These are phyloP conservation scores for Galemys pyrenaicus DNA, from an alignment of 2,113 vertebrate species.

Conservation along the genomic window DNA sequence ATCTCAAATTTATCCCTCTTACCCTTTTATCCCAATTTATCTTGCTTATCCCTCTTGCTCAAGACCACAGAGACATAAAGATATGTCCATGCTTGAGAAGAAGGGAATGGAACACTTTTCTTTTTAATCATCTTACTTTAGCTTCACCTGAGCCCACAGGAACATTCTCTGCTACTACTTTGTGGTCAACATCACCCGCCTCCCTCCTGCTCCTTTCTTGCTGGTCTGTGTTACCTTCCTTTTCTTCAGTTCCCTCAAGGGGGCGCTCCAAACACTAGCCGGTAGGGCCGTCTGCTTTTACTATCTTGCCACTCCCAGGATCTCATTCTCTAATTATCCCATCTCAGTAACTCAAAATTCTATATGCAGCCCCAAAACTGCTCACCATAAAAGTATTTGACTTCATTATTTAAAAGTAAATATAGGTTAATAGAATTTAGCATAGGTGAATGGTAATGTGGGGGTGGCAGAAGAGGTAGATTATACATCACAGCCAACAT, in stretches of 20 bases:
- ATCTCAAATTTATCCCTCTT: background rate
- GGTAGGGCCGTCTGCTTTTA: background rate
- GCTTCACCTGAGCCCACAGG: background rate
- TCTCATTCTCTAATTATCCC: background rate
- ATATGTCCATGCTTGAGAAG: background rate
- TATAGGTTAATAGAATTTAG: background rate
- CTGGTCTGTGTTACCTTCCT: background rate
- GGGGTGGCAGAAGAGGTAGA: fast-evolving
- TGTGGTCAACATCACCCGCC: background rate
- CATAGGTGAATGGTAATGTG: too few species aligned
- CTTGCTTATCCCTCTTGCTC: background rate
- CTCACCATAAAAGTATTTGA: background rate
- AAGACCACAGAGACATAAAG: background rate
- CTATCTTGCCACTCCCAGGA: too few species aligned
- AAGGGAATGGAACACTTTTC: background rate
- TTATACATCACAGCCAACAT: background rate
- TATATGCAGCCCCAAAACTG: background rate
- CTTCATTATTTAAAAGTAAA: background rate
- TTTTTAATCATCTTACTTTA: background rate
- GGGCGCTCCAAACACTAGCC: background rate
- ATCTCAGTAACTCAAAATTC: background rate
- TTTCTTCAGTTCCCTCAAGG: background rate
- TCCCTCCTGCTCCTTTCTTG: background rate
- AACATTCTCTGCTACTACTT: background rate
- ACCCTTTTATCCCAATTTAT: too few species aligned